These are phyloP conservation scores for Eupithecia abbreviata DNA, from an alignment of 2,888 invertebrate genomes.

Conservation along the genomic window DNA sequence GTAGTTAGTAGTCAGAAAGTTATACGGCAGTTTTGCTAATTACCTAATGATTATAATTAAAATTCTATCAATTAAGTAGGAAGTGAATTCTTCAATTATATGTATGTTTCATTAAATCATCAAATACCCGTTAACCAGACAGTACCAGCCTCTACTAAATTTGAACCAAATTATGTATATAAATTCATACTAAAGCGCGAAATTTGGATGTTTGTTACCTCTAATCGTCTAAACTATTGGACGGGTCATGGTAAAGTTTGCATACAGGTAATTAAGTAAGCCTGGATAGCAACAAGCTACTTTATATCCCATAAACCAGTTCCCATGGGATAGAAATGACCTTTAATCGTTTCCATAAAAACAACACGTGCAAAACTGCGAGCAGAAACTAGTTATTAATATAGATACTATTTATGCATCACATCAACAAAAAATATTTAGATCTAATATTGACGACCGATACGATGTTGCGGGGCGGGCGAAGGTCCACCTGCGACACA, in stretches of 20 bases:
- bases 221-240: background rate
- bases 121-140: background rate
- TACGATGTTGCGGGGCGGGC: too few species aligned
- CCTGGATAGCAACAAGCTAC: background rate
- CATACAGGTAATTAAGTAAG: background rate
- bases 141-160: background rate
- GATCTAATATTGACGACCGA: too few species aligned
- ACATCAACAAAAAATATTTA: background rate
- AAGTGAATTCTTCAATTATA: background rate
- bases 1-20: too few species aligned
- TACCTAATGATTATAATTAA: too few species aligned
- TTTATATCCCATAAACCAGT: background rate
- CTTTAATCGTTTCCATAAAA: background rate
- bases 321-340: background rate
- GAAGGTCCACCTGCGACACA: too few species aligned
- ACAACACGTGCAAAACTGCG: background rate
- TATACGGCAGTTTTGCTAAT: background rate
- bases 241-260: background rate
- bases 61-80: background rate
- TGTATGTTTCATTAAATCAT: background rate
- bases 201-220: background rate
- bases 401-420: background rate
- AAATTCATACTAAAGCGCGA: background rate
- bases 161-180: background rate
- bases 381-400: background rate